phyloP scores from a whole-genome alignment of 1,140 invertebrate species.

The Helicoverpa zea region DNA sequence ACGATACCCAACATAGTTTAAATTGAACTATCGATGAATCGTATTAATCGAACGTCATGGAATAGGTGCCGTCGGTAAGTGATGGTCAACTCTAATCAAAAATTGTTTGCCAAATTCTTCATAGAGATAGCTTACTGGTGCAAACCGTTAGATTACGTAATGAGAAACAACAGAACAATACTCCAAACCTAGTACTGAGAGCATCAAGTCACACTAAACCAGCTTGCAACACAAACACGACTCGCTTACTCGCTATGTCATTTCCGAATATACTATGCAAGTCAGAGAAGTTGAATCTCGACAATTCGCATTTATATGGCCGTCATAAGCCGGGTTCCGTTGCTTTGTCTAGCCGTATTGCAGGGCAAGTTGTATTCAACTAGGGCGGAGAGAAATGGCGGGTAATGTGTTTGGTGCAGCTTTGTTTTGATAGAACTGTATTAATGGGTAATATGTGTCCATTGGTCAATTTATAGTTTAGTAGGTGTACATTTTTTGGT shows the following conservation, averaged over 20 bases:
- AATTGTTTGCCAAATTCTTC: neutral
- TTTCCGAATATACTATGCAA: constrained; percentile 73
- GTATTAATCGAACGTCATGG: no score
- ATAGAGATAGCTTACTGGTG: no score
- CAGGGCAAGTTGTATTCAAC: constrained; percentile 42
- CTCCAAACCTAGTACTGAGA: neutral
- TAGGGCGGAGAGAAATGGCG: constrained; percentile 41
- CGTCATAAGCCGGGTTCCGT: constrained; percentile 74
- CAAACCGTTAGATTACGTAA: no score
- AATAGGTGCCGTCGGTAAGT: no score
- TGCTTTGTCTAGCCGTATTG: constrained; percentile 66
- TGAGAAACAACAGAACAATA: no score
- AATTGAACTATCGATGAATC: no score
- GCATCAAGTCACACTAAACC: neutral
- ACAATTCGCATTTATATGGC: constrained; percentile 83
- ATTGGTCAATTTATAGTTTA: no score
- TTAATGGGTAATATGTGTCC: constrained; percentile 1
- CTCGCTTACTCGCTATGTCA: constrained; percentile 53
- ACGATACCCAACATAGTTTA: no score
- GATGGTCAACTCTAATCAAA: neutral
- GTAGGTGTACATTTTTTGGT: no score
- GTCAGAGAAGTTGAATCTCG: constrained; percentile 73
- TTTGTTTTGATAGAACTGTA: constrained; percentile 11
- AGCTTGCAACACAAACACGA: constrained; percentile 11
- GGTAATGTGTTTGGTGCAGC: constrained; percentile 34